A percentile compares a stretch with the other conserved stretches of the same genome.
phyloP scores from a whole-genome alignment of 1,140 invertebrate species.

The Saccostrea glomerata region DNA sequence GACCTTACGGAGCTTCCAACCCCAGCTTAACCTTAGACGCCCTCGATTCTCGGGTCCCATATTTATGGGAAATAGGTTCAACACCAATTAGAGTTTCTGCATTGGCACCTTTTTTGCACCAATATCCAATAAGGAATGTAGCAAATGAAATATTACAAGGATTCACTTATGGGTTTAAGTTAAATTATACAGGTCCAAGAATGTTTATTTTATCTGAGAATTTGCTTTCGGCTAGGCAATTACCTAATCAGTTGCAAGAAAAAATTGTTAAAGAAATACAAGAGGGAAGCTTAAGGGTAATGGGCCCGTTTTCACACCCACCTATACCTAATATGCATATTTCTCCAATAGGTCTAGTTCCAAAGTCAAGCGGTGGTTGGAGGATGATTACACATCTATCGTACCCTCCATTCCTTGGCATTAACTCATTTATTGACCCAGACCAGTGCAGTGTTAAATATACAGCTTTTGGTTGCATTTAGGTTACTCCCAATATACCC shows the following conservation, averaged over 20 bases:
- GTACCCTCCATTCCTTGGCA: constrained; percentile 3
- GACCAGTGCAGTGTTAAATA: constrained; percentile 42
- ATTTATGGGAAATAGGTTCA: neutral
- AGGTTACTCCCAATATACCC: too few relatives aligned
- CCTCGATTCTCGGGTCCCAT: neutral
- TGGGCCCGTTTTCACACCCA: constrained; percentile 4
- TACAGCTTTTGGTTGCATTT: constrained; percentile 12
- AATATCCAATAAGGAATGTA: too few relatives aligned
- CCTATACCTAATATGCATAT: constrained; percentile 48
- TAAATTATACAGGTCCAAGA: constrained; percentile 27
- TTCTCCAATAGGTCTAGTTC: constrained; percentile 43
- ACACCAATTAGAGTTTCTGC: neutral
- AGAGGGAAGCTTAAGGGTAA: constrained; percentile 2
- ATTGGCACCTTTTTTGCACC: too few relatives aligned
- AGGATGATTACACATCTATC: constrained; percentile 49
- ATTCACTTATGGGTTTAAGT: neutral
- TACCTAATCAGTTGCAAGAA: neutral
- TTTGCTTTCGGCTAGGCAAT: neutral
- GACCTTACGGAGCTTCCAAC: too few relatives aligned
- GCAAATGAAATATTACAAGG: neutral
- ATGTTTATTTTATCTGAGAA: neutral
- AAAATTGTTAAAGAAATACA: constrained; percentile 45
- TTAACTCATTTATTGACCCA: constrained; percentile 40
- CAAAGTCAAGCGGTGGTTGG: constrained; percentile 42
- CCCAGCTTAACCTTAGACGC: too few relatives aligned